Percentiles rank a stretch among this genome's conserved stretches.
These are phyloP conservation scores for Caretta caretta DNA, from an alignment of 2,113 vertebrate genomes.

Conservation along the genomic window DNA sequence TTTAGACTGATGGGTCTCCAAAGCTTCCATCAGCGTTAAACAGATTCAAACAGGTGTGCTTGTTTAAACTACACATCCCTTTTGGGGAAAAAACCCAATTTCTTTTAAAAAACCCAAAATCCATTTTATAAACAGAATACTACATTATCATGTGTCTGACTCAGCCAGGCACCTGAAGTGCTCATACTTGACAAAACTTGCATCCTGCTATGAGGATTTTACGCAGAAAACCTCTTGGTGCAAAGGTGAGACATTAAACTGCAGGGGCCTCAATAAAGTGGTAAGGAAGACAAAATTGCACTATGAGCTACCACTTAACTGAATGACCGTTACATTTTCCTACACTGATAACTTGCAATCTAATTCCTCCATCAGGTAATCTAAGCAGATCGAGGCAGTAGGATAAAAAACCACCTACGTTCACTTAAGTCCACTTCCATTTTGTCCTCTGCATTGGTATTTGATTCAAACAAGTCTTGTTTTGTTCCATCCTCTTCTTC, in stretches of 20 bases:
- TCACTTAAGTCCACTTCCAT: slow-evolving; percentile 95
- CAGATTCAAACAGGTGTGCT: not conserved
- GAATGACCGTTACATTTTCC: not conserved
- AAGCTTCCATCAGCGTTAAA: not conserved
- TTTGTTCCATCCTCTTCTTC: slow-evolving; percentile 96
- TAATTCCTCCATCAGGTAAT: not conserved
- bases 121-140: not conserved
- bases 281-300: rapidly evolving
- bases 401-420: slow-evolving; percentile 65
- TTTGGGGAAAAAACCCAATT: not conserved
- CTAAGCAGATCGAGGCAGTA: not conserved
- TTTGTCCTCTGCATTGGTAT: slow-evolving; percentile 87
- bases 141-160: not conserved
- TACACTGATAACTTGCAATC: not conserved
- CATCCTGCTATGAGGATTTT: not conserved
- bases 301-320: not conserved
- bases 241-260: not conserved
- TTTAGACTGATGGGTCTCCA: not conserved
- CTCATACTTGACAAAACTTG: not conserved
- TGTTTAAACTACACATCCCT: not conserved
- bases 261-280: not conserved
- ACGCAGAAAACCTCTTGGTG: not conserved
- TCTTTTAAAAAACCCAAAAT: no score
- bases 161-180: not conserved
- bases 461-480: slow-evolving; percentile 89